Evolutionary conservation across 2,888 invertebrate species (phyloP), one percentile per base, ranked within the genome.

Genomic region (Argyresthia albistria): DNA sequence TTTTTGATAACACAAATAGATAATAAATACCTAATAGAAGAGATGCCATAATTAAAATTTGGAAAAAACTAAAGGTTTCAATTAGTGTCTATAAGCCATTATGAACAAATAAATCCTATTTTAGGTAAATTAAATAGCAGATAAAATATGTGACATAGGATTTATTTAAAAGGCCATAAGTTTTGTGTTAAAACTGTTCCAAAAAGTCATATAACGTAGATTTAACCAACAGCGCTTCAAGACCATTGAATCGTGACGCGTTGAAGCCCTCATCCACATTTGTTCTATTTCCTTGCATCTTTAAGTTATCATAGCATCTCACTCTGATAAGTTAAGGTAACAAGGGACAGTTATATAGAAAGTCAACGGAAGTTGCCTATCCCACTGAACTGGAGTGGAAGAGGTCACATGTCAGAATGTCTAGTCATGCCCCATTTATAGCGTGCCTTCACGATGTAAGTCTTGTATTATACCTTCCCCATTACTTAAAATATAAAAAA

Each of bases 401-500:
- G 39, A 39, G 10, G 39, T 11, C 10, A 39, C 39, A 35, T 6
- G 36, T 47, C 47, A n/a, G 36, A 10, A n/a, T 43, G 43, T 35
- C 25, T 14, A 15, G 80, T 78, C 78, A 80, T 79, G 81, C 76
- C 80, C 80, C 80, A 79, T 82, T 78, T 74, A 66, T 66, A 25
- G 62, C 65, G 64, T 63, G 66, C 64, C 63, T 65, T 63, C 59
- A 59, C 59, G 58, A 58, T 69, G 69, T 70, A 64, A 62, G 64
- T 63, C 64, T 68, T 69, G 67, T 25, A 25, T 25, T 25, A 59
- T 65, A 60, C 61, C 61, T 14, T 12, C 37, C 37, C 12, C 62
- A 61, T 63, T 59, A 59, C 65, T 69, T 67, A 70, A 69, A 69
- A 67, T 52, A 53, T 60, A 39, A 39, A 39, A 25, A 25, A 25